phyloP scores from a whole-genome alignment of 2,888 invertebrate genomes.

The Lasioglossum vierecki region DNA sequence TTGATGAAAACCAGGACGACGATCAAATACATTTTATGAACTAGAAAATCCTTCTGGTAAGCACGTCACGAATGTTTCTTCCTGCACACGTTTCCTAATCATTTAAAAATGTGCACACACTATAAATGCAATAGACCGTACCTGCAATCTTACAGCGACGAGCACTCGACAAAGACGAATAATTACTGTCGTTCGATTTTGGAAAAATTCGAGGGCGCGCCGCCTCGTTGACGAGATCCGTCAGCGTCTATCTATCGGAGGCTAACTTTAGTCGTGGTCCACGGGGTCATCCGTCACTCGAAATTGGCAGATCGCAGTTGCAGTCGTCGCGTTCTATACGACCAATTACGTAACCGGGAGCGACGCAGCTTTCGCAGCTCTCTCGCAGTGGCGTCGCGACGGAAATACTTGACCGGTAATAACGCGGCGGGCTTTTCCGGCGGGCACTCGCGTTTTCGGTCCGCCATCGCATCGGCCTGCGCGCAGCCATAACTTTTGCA shows the following conservation, averaged over 20 bases:
- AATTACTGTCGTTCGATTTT: neutral
- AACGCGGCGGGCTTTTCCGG: conserved; percentile 35
- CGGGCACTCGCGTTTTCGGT: conserved; percentile 20
- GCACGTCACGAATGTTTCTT: too few relatives aligned
- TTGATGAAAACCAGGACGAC: too few relatives aligned
- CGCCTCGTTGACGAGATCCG: neutral
- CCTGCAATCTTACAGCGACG: neutral
- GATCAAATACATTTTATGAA: too few relatives aligned
- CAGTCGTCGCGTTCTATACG: conserved; percentile 45
- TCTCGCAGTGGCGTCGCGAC: conserved; percentile 51
- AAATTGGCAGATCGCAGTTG: conserved; percentile 67
- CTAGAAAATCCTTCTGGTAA: too few relatives aligned
- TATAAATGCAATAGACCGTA: too few relatives aligned
- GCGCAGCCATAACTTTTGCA: conserved; percentile 43
- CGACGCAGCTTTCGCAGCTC: conserved; percentile 18
- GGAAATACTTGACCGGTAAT: conserved; percentile 61
- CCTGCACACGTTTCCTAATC: too few relatives aligned
- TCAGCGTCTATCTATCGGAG: conserved; percentile 21
- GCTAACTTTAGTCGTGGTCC: conserved; percentile 63
- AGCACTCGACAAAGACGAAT: neutral
- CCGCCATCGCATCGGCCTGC: conserved; percentile 6
- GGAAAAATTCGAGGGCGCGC: conserved; percentile 6
- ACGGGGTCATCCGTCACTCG: conserved; percentile 65
- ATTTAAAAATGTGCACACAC: too few relatives aligned
- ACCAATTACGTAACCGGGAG: conserved; percentile 60